phyloP scores from a whole-genome alignment of 2,888 invertebrate species.

The Lymantria dispar region DNA sequence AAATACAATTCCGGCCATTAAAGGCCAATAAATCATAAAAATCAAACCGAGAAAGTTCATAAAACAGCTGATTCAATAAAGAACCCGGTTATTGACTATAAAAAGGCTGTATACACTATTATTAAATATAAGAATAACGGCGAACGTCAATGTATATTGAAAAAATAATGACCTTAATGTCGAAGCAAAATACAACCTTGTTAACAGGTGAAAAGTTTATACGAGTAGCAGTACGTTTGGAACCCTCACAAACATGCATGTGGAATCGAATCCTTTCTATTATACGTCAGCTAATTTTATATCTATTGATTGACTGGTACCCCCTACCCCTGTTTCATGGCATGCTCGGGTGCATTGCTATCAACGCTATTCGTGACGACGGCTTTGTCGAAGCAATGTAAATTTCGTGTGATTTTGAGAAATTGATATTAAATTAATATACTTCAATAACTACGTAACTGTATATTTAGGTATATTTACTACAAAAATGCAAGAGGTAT shows the following conservation, averaged over 20 bases:
- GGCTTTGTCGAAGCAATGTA: slow-evolving; percentile 18
- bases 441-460: too few species aligned
- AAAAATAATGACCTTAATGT: slow-evolving; percentile 27
- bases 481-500: too few species aligned
- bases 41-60: background rate
- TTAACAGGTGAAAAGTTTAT: slow-evolving; percentile 47
- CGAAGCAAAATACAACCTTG: slow-evolving; percentile 24
- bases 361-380: slow-evolving; percentile 30
- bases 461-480: too few species aligned
- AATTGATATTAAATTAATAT: too few species aligned
- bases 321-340: slow-evolving; percentile 34
- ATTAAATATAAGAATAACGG: slow-evolving; percentile 6
- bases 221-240: slow-evolving; percentile 37
- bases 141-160: slow-evolving; percentile 12
- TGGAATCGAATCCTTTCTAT: slow-evolving; percentile 37
- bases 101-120: slow-evolving; percentile 12
- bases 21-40: too few species aligned
- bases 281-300: slow-evolving; percentile 44
- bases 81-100: background rate
- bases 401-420: background rate
- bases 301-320: slow-evolving; percentile 64
- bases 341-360: slow-evolving; percentile 54
- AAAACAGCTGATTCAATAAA: background rate
- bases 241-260: slow-evolving; percentile 35
- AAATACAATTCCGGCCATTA: too few species aligned